Base-by-base conservation (phyloP, 2,888 invertebrate species). In the Drosophila anomelani region DNA sequence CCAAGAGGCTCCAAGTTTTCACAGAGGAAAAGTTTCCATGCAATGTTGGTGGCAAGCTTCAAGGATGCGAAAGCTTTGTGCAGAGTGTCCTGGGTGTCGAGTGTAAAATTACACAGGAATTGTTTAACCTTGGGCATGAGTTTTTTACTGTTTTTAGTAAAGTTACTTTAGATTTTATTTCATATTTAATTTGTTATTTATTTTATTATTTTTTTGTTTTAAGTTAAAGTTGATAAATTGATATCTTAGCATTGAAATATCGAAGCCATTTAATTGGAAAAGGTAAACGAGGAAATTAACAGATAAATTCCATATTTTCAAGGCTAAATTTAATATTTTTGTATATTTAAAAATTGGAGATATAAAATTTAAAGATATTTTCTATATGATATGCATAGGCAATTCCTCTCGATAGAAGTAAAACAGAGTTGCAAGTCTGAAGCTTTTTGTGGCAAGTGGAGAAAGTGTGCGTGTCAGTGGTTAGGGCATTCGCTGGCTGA, bases 1-100 rank as follows among this genome's bases (percentile, higher is more conserved):
- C 10, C 51, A 20, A 43, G 9, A 41, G 58, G 60, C 60, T 60
- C 58, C 13, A 60, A 60, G 60, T 58, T 60, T 53, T 23, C 23
- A 20, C 29, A 41, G 17, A 60, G 20, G 0, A 51, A 8, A 51
- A 9, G 17, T 20, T 5, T 15, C 9, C 51, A 36, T 53, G 51
- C 51, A 36, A 10, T 34, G 34, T 1, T 34, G 34, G 36, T 15
- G 51, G 13, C 9, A 10, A 15, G 51, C 51, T 34, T 51, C 34
- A 20, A 34, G 51, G 51, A 51, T 15, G 10, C 9, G 5, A 53
- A 53, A 53, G 51, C 51, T 53, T 5, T 0, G 15, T 3, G 23
- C 3, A 3, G 15, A 23, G 36, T 53, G 51, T 53, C 34, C 51
- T 53, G 51, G 20, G 6, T 53, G 15, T 3, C 32, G 13, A 23